Conservation (phyloP, 2,888 invertebrate species). For the Parascotia fuliginaria region DNA sequence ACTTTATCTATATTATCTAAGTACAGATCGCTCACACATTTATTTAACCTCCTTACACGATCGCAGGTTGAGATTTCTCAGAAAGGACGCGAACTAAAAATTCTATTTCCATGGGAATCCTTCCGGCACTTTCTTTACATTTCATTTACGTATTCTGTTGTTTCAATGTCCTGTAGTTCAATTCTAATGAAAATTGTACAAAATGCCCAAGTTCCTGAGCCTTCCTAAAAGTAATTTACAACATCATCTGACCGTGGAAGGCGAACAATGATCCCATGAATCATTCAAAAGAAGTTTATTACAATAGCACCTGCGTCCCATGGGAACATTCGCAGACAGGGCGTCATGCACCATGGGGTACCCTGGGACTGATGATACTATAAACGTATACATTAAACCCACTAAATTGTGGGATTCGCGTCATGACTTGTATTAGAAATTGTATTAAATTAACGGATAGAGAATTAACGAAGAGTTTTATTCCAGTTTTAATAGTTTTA, state of each 20-base stretch:
- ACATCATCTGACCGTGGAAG: slow-evolving; percentile 53
- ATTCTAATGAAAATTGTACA: slow-evolving; percentile 7
- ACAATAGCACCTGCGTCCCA: slow-evolving; percentile 70
- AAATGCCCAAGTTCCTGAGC: slow-evolving; percentile 28
- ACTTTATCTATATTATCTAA: too few species aligned
- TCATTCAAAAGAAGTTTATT: slow-evolving; percentile 59
- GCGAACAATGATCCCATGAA: slow-evolving; percentile 63
- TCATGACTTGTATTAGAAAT: slow-evolving; percentile 21
- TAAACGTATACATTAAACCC: slow-evolving; percentile 29
- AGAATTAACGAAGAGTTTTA: neutral
- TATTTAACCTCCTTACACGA: neutral
- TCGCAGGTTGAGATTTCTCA: neutral
- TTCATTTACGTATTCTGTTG: slow-evolving; percentile 3
- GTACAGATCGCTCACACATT: neutral
- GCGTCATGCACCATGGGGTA: slow-evolving; percentile 61
- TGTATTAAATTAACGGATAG: neutral
- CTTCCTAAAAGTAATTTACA: slow-evolving; percentile 45
- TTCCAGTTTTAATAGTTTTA: neutral
- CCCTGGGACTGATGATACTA: slow-evolving; percentile 37
- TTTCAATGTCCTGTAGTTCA: neutral
- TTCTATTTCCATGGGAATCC: slow-evolving; percentile 21
- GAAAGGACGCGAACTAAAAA: slow-evolving; percentile 5
- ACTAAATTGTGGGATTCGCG: slow-evolving; percentile 23
- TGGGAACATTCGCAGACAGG: slow-evolving; percentile 68
- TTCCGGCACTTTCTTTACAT: slow-evolving; percentile 10